These are phyloP conservation scores for Lypha dubia DNA, from an alignment of 2,888 invertebrate species.

Conservation along the genomic window DNA sequence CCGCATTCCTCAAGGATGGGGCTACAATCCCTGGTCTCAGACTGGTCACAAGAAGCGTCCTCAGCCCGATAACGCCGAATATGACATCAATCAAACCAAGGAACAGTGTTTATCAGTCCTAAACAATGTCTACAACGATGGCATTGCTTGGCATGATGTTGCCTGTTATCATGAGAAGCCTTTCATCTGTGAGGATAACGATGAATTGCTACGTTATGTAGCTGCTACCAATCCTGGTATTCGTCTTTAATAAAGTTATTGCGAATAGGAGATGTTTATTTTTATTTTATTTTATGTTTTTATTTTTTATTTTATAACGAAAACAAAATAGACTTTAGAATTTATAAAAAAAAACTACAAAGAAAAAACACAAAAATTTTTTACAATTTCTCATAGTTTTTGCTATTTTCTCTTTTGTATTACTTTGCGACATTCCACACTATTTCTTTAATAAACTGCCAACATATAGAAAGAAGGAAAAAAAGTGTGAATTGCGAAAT, in stretches of 20 bases:
- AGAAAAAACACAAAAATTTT: conserved; percentile 48
- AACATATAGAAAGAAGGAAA: conserved; percentile 28
- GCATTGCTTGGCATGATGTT: conserved; percentile 96
- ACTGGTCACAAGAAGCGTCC: conserved; percentile 94
- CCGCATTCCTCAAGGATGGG: conserved; percentile 85
- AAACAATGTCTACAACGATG: conserved; percentile 96
- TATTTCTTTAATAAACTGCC: conserved; percentile 60
- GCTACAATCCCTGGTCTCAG: conserved; percentile 95
- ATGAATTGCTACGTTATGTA: conserved; percentile 93
- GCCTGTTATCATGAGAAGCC: conserved; percentile 97
- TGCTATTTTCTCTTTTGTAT: conserved; percentile 28
- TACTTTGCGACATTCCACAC: conserved; percentile 29
- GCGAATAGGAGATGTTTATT: conserved; percentile 59
- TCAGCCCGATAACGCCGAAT: conserved; percentile 96
- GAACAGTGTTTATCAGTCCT: conserved; percentile 94
- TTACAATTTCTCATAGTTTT: conserved; percentile 68
- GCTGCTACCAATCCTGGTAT: conserved; percentile 92
- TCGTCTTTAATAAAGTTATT: conserved; percentile 87
- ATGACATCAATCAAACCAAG: conserved; percentile 93
- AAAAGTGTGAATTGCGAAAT: conserved; percentile 34
- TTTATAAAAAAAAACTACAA: conserved; percentile 78
- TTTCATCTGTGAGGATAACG: conserved; percentile 94
- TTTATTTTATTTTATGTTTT: conserved; percentile 76
- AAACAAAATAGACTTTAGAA: conserved; percentile 82
- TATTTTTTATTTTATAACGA: conserved; percentile 78